A percentile compares a stretch with the other conserved stretches of the same genome.
phyloP scores from a whole-genome alignment of 2,888 invertebrate species.

The Rhimphoctona megacephalus region DNA sequence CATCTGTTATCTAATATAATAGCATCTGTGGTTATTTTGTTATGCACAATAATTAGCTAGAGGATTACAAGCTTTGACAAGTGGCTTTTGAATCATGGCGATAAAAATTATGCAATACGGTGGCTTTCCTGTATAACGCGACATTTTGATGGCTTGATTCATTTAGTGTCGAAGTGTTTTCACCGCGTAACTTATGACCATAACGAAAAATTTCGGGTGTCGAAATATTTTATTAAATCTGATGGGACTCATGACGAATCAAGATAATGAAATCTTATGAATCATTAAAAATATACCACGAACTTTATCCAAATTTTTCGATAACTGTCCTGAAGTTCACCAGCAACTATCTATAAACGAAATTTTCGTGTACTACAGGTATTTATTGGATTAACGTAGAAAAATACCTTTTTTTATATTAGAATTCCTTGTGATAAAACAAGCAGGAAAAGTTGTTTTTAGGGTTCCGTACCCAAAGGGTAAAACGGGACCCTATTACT shows the following conservation, averaged over 20 bases:
- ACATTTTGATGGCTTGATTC: not conserved
- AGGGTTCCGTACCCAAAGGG: too few species aligned
- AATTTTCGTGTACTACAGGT: not conserved
- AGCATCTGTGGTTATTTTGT: not conserved
- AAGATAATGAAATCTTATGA: not conserved
- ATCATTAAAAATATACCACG: not conserved
- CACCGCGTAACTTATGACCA: not conserved
- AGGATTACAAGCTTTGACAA: constrained; percentile 15
- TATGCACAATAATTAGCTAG: constrained; percentile 12
- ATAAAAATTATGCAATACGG: not conserved
- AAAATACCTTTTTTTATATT: not conserved
- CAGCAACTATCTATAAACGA: not conserved
- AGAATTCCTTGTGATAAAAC: not conserved
- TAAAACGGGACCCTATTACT: too few species aligned
- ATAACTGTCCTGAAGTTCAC: too few species aligned
- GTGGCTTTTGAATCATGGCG: not conserved
- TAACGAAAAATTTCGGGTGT: not conserved
- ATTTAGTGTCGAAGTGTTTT: not conserved
- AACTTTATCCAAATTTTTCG: not conserved
- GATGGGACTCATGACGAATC: not conserved
- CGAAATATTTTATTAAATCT: not conserved
- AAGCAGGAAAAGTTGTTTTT: not conserved
- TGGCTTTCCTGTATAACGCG: not conserved
- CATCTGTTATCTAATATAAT: not conserved
- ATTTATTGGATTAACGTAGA: not conserved